Evolutionary conservation across 1,140 invertebrate species (phyloP).

Genomic region (Acromyrmex heyeri): DNA sequence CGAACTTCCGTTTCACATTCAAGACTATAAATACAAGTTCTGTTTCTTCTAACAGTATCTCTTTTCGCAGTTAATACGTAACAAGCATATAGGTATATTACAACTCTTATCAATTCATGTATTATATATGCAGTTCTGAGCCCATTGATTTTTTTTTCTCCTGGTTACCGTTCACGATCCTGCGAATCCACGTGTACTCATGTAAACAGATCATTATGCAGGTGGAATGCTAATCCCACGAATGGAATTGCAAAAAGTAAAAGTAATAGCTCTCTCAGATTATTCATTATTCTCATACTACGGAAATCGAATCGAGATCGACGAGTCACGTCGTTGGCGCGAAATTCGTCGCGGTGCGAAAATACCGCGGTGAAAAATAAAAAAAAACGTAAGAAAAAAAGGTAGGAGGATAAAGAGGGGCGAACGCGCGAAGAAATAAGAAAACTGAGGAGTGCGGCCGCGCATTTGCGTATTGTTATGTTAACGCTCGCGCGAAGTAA

Average conservation of each 20-base stretch:
- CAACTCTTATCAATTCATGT: background rate
- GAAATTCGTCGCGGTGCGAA: constrained; percentile 37
- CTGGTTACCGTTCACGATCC: background rate
- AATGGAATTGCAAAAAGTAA: constrained; percentile 37
- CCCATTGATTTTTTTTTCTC: background rate
- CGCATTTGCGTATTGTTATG: constrained; percentile 85
- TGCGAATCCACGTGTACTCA: background rate
- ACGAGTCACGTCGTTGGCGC: background rate
- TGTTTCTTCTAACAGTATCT: background rate
- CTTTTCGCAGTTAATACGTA: background rate
- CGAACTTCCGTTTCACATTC: constrained; percentile 8
- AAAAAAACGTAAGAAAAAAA: background rate
- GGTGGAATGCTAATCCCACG: constrained; percentile 37
- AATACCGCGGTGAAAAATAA: background rate
- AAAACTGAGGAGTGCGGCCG: constrained; percentile 51
- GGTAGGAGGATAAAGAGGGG: background rate
- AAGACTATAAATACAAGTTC: background rate
- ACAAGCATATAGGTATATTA: background rate
- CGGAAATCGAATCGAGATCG: constrained; percentile 2
- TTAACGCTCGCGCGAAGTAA: constrained; percentile 83
- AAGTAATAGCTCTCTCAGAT: constrained; percentile 22
- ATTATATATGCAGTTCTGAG: background rate
- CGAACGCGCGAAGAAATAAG: constrained; percentile 50
- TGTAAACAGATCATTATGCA: constrained; percentile 36
- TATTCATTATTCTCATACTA: constrained; percentile 26